Conservation (phyloP, 2,888 invertebrate species). For the Cosmorhoe ocellata region DNA sequence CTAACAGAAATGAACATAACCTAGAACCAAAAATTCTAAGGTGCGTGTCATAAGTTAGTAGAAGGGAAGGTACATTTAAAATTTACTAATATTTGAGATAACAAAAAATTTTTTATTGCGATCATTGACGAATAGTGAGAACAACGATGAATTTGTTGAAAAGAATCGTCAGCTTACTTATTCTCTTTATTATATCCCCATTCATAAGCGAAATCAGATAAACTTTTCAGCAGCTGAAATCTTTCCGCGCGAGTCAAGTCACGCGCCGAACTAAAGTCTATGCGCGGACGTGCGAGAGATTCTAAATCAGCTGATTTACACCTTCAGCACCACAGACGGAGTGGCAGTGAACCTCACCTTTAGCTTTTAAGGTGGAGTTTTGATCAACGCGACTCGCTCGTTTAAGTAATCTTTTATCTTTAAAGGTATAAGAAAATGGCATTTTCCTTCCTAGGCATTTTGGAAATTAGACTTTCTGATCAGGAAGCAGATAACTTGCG, state of each 20-base stretch:
- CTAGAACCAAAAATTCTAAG: too few species aligned
- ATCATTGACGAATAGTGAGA: too few species aligned
- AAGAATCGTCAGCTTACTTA: too few species aligned
- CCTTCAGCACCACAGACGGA: constrained; percentile 13
- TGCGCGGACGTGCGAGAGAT: constrained; percentile 25
- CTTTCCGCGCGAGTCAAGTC: constrained; percentile 16
- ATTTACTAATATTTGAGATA: too few species aligned
- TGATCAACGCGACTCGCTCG: not conserved
- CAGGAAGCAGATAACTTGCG: too few species aligned
- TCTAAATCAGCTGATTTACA: constrained; percentile 33
- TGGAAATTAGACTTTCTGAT: too few species aligned
- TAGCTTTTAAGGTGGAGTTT: not conserved
- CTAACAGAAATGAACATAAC: too few species aligned
- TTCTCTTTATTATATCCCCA: not conserved
- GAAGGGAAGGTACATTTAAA: too few species aligned
- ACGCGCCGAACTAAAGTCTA: constrained; percentile 33
- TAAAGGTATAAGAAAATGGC: not conserved
- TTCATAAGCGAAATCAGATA: constrained; percentile 26
- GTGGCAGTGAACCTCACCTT: not conserved
- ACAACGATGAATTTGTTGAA: too few species aligned
- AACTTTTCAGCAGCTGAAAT: constrained; percentile 16
- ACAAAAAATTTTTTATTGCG: too few species aligned
- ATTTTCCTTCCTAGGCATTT: too few species aligned
- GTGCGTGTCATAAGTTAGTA: too few species aligned
- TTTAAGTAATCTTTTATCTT: not conserved